Evolutionary conservation across 2,113 vertebrate genomes (phyloP).

Genomic region (Diadophis punctatus): DNA sequence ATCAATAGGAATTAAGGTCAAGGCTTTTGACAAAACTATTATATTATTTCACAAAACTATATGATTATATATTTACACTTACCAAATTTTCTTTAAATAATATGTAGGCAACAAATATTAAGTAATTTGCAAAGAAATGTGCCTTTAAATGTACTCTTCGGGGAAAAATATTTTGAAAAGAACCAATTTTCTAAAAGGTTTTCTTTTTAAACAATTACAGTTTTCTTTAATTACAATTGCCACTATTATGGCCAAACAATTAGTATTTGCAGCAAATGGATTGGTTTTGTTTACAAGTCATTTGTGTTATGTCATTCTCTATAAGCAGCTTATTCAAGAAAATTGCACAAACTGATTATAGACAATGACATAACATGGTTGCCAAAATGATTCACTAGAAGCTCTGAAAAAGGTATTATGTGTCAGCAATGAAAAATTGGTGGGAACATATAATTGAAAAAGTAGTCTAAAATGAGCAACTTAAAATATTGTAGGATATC

Average conservation of each 20-base stretch:
- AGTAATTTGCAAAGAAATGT: neutral
- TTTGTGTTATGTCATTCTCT: neutral
- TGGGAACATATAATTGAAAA: neutral
- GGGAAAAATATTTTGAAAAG: neutral
- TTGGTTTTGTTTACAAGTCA: neutral
- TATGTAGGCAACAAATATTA: neutral
- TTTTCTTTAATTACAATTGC: slow-evolving; percentile 8
- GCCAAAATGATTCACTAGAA: neutral
- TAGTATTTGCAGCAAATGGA: slow-evolving; percentile 3
- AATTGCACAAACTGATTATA: neutral
- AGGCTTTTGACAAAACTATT: neutral
- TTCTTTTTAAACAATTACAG: neutral
- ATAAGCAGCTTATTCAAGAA: neutral
- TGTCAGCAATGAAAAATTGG: neutral
- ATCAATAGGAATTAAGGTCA: neutral
- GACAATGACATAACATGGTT: neutral
- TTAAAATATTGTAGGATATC: neutral
- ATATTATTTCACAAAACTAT: neutral
- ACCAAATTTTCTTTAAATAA: neutral
- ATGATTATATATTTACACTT: neutral
- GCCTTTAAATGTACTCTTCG: neutral
- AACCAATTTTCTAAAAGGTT: neutral
- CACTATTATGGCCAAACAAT: slow-evolving; percentile 14
- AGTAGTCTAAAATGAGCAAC: neutral
- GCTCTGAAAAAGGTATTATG: neutral